Evolutionary conservation across 2,797 vertebrate species (phyloP), one percentile per base, ranked within the genome.

Genomic region (Betta splendens): DNA sequence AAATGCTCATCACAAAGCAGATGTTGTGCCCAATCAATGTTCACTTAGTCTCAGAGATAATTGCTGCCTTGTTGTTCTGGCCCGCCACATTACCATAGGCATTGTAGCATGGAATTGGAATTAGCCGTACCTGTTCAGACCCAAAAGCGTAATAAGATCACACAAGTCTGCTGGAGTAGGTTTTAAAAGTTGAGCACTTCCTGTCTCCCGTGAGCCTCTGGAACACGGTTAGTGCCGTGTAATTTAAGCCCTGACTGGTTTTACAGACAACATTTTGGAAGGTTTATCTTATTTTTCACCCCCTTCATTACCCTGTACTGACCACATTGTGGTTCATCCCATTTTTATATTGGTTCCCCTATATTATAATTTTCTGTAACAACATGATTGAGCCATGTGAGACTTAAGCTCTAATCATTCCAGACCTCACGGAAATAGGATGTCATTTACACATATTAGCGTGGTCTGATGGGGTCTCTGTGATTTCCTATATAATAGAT

Each of bases 101-200:
- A 73, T 70, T 77, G 80, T 88, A 75, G 87, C 82, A 54, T 85
- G 77, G 80, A 87, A 87, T 84, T 82, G 68, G 68, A 79, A 80
- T 89, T 69, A 83, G 76, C 74, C 35, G 33, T 77, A 89, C 85
- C 83, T 85, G 81, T 85, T 72, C 59, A 55, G 61, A 75, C 69
- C 77, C 31, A 78, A 69, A 70, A 75, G 60, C 51, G 60, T 29
- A 52, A 28, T 58, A 43, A 55, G 50, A 52, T 65, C 45, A 52
- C 18, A 26, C 21, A 28, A 44, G 46, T 47, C 53, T 47, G 17
- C 52, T 51, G 35, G 28, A 31, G 44, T 53, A 51, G 46, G 13
- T 58, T 6, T 48, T 69, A 35, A 56, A 58, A 40, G 63, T 29
- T 38, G 32, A 72, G 42, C 63, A 67, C 43, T 50, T 71, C 66